Percentiles rank a stretch among this genome's conserved stretches.
These are phyloP conservation scores for Erannis defoliaria DNA, from an alignment of 2,888 invertebrate species.

Conservation along the genomic window DNA sequence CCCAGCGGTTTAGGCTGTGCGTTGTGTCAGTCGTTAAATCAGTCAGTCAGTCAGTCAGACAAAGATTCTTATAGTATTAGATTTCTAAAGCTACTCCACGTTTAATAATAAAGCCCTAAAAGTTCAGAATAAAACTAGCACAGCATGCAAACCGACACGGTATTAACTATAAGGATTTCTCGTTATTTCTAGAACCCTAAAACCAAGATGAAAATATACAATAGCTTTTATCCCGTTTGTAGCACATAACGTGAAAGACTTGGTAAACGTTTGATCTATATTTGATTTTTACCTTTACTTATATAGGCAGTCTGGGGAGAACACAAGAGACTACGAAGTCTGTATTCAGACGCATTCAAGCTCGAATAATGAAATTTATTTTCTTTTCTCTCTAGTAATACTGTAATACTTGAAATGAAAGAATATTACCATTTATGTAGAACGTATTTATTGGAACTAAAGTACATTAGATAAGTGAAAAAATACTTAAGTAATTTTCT, in stretches of 20 bases:
- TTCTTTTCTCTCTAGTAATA: not conserved
- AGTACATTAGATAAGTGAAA: not conserved
- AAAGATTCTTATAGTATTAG: too few relatives aligned
- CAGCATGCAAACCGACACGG: too few relatives aligned
- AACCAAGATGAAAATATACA: not conserved
- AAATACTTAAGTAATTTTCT: too few relatives aligned
- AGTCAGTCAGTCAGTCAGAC: too few relatives aligned
- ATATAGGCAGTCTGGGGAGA: not conserved
- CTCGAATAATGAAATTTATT: not conserved
- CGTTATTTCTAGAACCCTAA: too few relatives aligned
- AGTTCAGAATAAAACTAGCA: too few relatives aligned
- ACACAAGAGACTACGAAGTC: not conserved
- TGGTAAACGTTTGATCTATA: conserved; percentile 11
- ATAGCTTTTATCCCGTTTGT: not conserved
- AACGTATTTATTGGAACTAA: conserved; percentile 1
- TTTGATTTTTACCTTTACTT: conserved; percentile 13
- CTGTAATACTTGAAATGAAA: not conserved
- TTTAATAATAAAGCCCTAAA: too few relatives aligned
- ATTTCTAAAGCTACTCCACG: too few relatives aligned
- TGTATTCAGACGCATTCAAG: not conserved
- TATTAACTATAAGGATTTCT: too few relatives aligned
- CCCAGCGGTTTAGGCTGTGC: too few relatives aligned
- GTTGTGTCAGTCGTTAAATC: too few relatives aligned
- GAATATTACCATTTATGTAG: not conserved
- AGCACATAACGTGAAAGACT: not conserved